Conservation (phyloP, 2,113 vertebrate species). For the Gnathonemus echidnorhynchus region DNA sequence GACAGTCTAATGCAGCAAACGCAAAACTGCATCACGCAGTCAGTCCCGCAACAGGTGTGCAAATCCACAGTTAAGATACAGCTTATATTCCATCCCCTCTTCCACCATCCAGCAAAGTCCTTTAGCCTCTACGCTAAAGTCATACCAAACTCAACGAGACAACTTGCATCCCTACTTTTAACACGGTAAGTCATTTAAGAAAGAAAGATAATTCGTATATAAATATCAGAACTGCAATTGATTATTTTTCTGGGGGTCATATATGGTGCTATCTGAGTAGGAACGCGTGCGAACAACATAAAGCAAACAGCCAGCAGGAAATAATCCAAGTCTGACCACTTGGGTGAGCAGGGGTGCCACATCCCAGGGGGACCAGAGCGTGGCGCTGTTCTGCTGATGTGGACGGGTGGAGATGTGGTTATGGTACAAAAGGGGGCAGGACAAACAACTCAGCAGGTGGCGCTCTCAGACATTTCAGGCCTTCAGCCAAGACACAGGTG, state of each 20-base stretch:
- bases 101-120: not conserved
- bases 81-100: not conserved
- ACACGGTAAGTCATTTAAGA: not conserved
- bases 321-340: not conserved
- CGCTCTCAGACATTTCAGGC: not conserved
- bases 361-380: not conserved
- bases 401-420: not conserved
- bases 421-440: conserved; percentile 1
- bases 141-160: not conserved
- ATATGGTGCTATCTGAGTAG: not conserved
- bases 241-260: not conserved
- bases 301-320: not conserved
- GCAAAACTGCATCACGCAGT: not conserved
- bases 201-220: not conserved
- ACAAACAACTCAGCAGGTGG: not conserved
- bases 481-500: not conserved
- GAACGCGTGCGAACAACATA: not conserved
- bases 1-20: not conserved
- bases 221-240: not conserved
- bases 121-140: not conserved
- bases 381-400: not conserved
- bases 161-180: not conserved
- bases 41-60: not conserved
- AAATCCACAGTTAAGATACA: not conserved
- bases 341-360: not conserved